Conservation (phyloP, 2,888 invertebrate genomes). For the Shargacucullia verbasci region DNA sequence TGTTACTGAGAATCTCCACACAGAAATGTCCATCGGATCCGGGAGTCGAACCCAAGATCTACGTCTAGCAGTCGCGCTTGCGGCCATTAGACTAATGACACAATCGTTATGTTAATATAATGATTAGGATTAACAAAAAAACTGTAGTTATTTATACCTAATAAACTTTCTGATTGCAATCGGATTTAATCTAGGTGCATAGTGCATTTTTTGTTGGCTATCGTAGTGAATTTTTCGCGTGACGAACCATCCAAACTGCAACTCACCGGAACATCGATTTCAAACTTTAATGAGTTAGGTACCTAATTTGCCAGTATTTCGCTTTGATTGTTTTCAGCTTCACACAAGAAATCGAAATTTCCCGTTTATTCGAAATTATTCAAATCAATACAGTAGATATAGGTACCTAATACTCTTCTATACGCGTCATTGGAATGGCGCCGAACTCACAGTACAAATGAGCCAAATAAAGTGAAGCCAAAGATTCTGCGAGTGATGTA, state of each 20-base stretch:
- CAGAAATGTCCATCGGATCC: too few relatives aligned
- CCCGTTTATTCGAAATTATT: conserved; percentile 47
- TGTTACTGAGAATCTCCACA: too few relatives aligned
- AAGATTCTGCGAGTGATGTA: conserved; percentile 52
- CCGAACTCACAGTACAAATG: conserved; percentile 58
- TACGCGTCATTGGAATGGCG: conserved; percentile 39
- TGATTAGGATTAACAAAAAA: too few relatives aligned
- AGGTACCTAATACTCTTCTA: conserved; percentile 30
- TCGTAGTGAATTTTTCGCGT: conserved; percentile 41
- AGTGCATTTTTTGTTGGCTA: conserved; percentile 16
- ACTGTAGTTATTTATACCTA: too few relatives aligned
- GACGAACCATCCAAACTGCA: conserved; percentile 24
- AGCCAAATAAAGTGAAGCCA: conserved; percentile 57
- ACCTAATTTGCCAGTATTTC: too few relatives aligned
- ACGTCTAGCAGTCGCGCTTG: too few relatives aligned
- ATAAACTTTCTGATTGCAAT: conserved; percentile 34
- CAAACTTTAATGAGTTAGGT: conserved; percentile 42
- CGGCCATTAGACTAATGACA: too few relatives aligned
- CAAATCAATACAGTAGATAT: conserved; percentile 53
- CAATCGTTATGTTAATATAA: too few relatives aligned
- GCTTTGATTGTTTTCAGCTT: too few relatives aligned
- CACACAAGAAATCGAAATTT: too few relatives aligned
- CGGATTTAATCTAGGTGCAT: conserved; percentile 27
- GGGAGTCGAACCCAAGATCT: too few relatives aligned
- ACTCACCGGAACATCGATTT: conserved; percentile 19